These are phyloP conservation scores for Falcaria lacertinaria DNA, from an alignment of 2,888 invertebrate genomes.

Conservation along the genomic window DNA sequence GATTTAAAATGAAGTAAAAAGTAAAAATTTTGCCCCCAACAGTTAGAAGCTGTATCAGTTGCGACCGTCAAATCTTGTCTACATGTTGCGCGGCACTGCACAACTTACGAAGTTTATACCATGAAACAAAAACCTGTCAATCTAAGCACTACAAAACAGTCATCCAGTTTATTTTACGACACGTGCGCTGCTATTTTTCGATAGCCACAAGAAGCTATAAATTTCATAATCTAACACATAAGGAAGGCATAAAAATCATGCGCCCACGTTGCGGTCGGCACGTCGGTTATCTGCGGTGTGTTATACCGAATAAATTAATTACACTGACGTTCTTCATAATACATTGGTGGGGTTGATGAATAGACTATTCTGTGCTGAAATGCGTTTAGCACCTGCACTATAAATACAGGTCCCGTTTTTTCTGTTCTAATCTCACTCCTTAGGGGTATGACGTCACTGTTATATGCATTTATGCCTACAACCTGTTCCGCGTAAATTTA, in stretches of 20 bases:
- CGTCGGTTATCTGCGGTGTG: not conserved
- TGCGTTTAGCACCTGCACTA: not conserved
- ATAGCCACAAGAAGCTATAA: not conserved
- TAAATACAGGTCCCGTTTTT: too few species aligned
- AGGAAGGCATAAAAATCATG: conserved; percentile 2
- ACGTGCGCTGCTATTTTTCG: not conserved
- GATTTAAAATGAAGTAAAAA: too few species aligned
- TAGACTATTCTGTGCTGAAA: not conserved
- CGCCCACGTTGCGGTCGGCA: conserved; percentile 3
- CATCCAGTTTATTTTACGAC: not conserved
- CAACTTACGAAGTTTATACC: too few species aligned
- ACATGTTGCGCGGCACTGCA: too few species aligned
- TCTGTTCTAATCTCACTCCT: too few species aligned
- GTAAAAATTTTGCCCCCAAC: too few species aligned
- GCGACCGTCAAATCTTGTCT: too few species aligned
- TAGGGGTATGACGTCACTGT: too few species aligned
- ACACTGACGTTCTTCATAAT: not conserved
- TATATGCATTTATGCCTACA: too few species aligned
- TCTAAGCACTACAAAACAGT: not conserved
- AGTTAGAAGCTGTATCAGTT: too few species aligned
- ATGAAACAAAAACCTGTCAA: too few species aligned
- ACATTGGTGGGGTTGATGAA: not conserved
- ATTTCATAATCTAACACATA: conserved; percentile 3
- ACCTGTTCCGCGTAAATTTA: too few species aligned
- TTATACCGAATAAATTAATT: not conserved